Percentiles rank a stretch among this genome's conserved stretches.
phyloP scores from a whole-genome alignment of 2,888 invertebrate genomes.

The Drosophila nigricruria region DNA sequence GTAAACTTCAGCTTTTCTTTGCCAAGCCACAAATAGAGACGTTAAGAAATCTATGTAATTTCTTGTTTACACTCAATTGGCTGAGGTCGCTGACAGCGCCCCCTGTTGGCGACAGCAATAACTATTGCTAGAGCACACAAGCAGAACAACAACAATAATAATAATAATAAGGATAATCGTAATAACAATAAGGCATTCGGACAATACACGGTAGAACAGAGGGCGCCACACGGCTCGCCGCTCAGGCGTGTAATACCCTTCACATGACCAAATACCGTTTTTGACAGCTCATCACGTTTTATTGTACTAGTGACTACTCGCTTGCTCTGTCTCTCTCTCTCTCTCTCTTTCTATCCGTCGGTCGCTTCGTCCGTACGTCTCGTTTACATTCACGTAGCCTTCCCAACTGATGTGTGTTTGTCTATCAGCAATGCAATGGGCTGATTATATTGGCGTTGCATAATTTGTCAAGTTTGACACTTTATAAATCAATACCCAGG shows the following conservation, averaged over 20 bases:
- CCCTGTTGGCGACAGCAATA: conserved; percentile 14
- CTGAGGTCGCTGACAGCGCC: conserved; percentile 1
- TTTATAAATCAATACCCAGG: conserved; percentile 55
- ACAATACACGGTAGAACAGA: conserved; percentile 27
- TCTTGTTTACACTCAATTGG: conserved; percentile 19
- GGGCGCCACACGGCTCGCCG: conserved; percentile 23
- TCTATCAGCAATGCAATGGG: conserved; percentile 53
- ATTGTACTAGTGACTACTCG: conserved; percentile 19
- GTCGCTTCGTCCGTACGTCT: background rate
- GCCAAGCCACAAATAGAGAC: background rate
- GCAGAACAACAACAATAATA: conserved; percentile 1
- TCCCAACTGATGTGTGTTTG: background rate
- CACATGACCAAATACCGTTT: conserved; percentile 49
- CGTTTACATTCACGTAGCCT: background rate
- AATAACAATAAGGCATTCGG: conserved; percentile 17
- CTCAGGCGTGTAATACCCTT: conserved; percentile 44
- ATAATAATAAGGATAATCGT: background rate
- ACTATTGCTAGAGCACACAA: background rate
- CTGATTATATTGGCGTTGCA: conserved; percentile 46
- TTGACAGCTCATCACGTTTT: conserved; percentile 62
- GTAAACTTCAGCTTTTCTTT: too few species aligned
- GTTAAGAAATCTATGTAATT: background rate
- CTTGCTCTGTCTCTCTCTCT: background rate
- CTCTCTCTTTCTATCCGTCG: background rate
- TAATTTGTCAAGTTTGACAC: conserved; percentile 66